Evolutionary conservation across 2,888 invertebrate genomes (phyloP).

Genomic region (Ligdia adustata): DNA sequence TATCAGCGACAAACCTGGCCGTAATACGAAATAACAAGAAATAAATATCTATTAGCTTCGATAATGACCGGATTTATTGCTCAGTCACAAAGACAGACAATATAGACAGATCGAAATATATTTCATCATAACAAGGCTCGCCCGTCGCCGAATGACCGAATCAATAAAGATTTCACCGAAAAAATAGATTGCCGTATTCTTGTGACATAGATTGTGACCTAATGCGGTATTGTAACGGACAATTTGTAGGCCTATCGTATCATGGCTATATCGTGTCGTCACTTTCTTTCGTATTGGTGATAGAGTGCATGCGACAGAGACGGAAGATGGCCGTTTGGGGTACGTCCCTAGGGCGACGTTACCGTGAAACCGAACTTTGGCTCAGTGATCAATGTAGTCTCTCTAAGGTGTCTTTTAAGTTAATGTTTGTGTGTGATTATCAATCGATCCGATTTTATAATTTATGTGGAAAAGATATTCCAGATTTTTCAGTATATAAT

Average conservation of each 20-base stretch:
- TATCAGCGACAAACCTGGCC: constrained; percentile 36
- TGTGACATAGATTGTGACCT: constrained; percentile 62
- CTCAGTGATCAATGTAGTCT: constrained; percentile 73
- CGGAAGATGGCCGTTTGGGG: constrained; percentile 50
- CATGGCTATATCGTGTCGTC: constrained; percentile 55
- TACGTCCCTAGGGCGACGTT: constrained; percentile 71
- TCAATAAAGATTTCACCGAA: constrained; percentile 50
- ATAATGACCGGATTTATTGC: constrained; percentile 50
- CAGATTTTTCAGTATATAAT: too few relatives aligned
- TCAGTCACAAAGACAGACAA: constrained; percentile 41
- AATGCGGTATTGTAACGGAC: constrained; percentile 68
- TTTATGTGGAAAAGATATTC: too few relatives aligned
- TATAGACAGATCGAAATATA: constrained; percentile 46
- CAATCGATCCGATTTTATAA: constrained; percentile 51
- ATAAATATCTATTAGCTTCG: constrained; percentile 52
- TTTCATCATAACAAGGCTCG: constrained; percentile 44
- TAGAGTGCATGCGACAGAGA: constrained; percentile 60
- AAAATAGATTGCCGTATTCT: constrained; percentile 54
- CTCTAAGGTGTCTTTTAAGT: constrained; percentile 69
- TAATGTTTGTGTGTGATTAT: constrained; percentile 64
- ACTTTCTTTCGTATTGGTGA: constrained; percentile 58
- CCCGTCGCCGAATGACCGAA: constrained; percentile 44
- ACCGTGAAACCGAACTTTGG: constrained; percentile 71
- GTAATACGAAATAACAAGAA: constrained; percentile 45
- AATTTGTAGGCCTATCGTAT: constrained; percentile 65